Evolutionary conservation across 2,888 invertebrate species (phyloP).

Genomic region (Corbicula japonica): DNA sequence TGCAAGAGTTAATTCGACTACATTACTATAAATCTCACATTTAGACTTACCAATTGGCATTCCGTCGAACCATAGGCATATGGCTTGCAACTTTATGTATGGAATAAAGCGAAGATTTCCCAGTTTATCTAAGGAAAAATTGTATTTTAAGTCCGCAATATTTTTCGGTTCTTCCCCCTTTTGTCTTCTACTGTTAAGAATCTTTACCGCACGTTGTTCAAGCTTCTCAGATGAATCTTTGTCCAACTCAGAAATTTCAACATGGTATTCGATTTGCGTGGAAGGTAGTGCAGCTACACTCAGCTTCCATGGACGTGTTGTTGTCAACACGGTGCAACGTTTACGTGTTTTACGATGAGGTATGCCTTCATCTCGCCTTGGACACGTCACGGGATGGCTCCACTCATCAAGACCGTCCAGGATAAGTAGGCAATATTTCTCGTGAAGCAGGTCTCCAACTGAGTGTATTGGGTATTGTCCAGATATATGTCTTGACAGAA

Average conservation of each 20-base stretch:
- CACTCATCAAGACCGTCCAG: constrained; percentile 6
- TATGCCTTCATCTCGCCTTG: neutral
- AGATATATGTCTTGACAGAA: neutral
- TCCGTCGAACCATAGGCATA: constrained; percentile 16
- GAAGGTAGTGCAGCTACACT: too few relatives aligned
- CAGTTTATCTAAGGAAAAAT: too few relatives aligned
- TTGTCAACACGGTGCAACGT: neutral
- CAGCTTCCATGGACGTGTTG: constrained; percentile 4
- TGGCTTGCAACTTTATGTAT: neutral
- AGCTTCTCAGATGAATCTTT: neutral
- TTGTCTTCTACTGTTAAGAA: too few relatives aligned
- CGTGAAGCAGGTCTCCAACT: neutral
- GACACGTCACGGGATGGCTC: neutral
- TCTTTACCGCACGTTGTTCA: too few relatives aligned
- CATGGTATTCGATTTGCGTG: too few relatives aligned
- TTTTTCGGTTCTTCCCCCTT: too few relatives aligned
- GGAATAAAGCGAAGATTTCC: neutral
- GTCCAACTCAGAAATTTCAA: constrained; percentile 3
- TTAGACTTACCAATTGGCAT: neutral
- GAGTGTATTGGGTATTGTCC: neutral
- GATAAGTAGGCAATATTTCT: neutral
- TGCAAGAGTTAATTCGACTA: neutral
- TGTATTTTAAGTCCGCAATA: too few relatives aligned
- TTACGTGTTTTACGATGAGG: neutral
- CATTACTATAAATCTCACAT: constrained; percentile 10